Percentiles rank a stretch among this genome's conserved stretches.
Evolutionary conservation across 1,140 invertebrate species (phyloP).

Genomic region (Heliconius hewitsoni): DNA sequence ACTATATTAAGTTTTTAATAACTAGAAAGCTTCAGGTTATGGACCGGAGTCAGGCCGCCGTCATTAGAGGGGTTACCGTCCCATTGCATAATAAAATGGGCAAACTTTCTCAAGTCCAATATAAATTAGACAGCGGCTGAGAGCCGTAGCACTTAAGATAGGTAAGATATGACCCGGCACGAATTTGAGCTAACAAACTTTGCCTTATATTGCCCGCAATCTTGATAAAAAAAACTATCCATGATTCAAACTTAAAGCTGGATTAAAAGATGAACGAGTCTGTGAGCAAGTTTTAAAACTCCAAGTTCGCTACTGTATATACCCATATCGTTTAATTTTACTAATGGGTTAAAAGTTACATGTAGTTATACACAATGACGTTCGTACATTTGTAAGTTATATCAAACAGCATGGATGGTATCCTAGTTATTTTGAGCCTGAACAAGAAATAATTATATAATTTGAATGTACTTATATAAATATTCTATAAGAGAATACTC

Average conservation of each 20-base stretch:
- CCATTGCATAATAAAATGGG: constrained; percentile 81
- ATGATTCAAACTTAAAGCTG: constrained; percentile 71
- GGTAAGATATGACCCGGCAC: constrained; percentile 79
- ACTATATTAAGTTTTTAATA: constrained; percentile 62
- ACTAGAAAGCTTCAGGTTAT: constrained; percentile 59
- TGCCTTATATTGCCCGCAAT: constrained; percentile 71
- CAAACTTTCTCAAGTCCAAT: constrained; percentile 80
- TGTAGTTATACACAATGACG: not conserved
- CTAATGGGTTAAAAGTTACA: constrained; percentile 1
- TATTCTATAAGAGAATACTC: too few relatives aligned
- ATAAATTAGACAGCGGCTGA: constrained; percentile 80
- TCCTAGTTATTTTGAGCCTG: not conserved
- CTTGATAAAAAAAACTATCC: constrained; percentile 80
- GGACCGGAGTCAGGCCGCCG: constrained; percentile 66
- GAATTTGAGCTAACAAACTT: constrained; percentile 74
- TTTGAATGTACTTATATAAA: too few relatives aligned
- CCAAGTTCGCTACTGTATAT: constrained; percentile 24
- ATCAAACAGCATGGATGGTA: not conserved
- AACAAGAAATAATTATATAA: not conserved
- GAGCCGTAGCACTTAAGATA: constrained; percentile 80
- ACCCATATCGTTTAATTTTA: constrained; percentile 6
- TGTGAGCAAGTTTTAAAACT: constrained; percentile 61
- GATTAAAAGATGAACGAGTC: constrained; percentile 69
- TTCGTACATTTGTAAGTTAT: not conserved
- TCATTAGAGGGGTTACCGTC: constrained; percentile 78